Percentiles rank a stretch among this genome's conserved stretches.
phyloP scores from a whole-genome alignment of 2,888 invertebrate species.

The Pomacea canaliculata region DNA sequence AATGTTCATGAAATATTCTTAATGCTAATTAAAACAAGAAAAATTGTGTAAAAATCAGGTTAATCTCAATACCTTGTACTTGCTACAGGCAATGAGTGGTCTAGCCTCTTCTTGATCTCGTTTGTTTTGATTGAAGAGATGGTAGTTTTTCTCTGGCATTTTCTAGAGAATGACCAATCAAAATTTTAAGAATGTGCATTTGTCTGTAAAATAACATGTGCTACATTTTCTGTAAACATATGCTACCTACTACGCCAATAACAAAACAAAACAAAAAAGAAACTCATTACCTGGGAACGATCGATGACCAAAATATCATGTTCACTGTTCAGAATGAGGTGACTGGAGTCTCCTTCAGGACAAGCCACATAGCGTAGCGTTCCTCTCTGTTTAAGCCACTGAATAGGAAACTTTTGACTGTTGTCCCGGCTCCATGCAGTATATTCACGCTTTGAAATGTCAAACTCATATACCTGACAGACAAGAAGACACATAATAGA shows the following conservation, averaged over 20 bases:
- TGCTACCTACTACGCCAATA: too few relatives aligned
- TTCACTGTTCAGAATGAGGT: constrained; percentile 82
- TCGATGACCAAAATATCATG: constrained; percentile 77
- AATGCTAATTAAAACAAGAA: too few relatives aligned
- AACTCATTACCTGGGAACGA: constrained; percentile 72
- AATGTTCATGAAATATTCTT: too few relatives aligned
- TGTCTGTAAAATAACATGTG: too few relatives aligned
- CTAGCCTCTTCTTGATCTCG: constrained; percentile 25
- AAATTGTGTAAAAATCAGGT: too few relatives aligned
- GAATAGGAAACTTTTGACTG: constrained; percentile 73
- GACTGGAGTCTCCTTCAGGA: constrained; percentile 76
- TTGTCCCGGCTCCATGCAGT: constrained; percentile 77
- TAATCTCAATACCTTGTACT: constrained; percentile 72
- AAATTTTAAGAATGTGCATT: not conserved
- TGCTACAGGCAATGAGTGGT: constrained; percentile 66
- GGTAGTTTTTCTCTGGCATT: constrained; percentile 66
- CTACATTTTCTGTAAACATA: too few relatives aligned
- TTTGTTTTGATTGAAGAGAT: constrained; percentile 55
- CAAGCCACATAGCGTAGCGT: constrained; percentile 77
- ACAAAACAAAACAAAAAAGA: too few relatives aligned
- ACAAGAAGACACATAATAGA: not conserved
- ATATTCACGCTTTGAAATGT: constrained; percentile 76
- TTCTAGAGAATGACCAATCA: constrained; percentile 61
- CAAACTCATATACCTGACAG: constrained; percentile 81
- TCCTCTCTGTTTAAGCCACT: constrained; percentile 75